Base-by-base conservation (phyloP, 30 jellyfish, hydroid and myxozoan species). In the Pseudorhiza aurosa region DNA sequence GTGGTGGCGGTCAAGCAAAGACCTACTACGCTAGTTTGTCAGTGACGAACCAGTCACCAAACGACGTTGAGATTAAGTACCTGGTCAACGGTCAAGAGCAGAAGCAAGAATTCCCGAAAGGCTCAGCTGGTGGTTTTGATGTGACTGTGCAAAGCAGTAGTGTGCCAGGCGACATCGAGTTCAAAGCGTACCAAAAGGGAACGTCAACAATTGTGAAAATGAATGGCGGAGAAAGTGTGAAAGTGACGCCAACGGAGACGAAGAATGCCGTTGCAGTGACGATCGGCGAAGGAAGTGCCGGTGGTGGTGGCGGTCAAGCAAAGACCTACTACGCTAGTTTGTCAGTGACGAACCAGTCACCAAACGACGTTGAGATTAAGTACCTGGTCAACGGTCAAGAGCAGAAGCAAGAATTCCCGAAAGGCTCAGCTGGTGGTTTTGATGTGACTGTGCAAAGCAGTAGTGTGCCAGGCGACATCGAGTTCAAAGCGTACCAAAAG, bases 401-500 rank as follows among this genome's bases (percentile, higher is more conserved):
- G 30, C 91, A 65, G 26, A 65, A 68, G 28, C 85, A 51, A 31
- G 81, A 59, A 24, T 45, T 65, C 73, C 87, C 81, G 0, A 51
- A 50, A 25, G 80, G 74, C 17, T 26, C 85, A n/a, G 77, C 81
- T 0, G 83, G 87, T 18, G 67, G 64, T 0, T 74, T 74, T 29
- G 87, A 74, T 55, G 87, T 74, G 67, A 56, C 71, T 5, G 67
- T 74, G 6, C 76, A 74, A 40, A 68, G 82, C 2, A 1, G 67
- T 6, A 11, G 80, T 8, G 68, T 33, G 33, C 97, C 97, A 0
- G 43, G 56, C 10, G 88, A 96, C n/a, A 75, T 89, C 25, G 82
- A 55, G 29, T 89, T 89, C 82, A 63, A 47, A 72, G 97, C 95
- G 0, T 64, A 39, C 49, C 90, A 70, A 32, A 82, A 89, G 49